Evolutionary conservation across 2,113 vertebrate genomes (phyloP), one percentile per base, ranked within the genome.

Genomic region (Verasper variegatus): DNA sequence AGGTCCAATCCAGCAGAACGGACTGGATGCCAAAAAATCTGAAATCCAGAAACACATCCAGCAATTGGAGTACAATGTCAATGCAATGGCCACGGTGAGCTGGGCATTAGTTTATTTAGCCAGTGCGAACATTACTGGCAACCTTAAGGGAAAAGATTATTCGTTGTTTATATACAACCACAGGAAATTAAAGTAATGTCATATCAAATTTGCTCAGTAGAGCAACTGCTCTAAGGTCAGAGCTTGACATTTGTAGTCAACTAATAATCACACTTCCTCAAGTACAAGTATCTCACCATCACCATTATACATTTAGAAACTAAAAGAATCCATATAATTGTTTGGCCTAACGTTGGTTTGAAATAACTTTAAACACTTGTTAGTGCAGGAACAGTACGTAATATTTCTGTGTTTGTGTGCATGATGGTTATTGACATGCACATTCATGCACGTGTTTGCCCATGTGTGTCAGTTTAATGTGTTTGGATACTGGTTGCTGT

Each of bases 21-120:
- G 90, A 15, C 5, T 93, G 37, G 91, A 94, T 51, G 57, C 72
- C 0, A 6, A 76, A 37, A 56, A 74, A 0, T 1, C 72, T 54
- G 92, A 95, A 51, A 70, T 83, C 31, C 76, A 89, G 81, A 91
- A 37, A 17, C 78, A 80, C 57, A 93, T 94, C 64, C 81, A 93
- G 56, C 74, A 92, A 66, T 73, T 91, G 55, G 91, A 94, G 58
- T 90, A 75, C 78, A 92, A 87, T 0, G 42, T 89, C 60, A 82
- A 86, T 37, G 11, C 45, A 0, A 74, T 85, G 78, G 72, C 88
- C 68, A 84, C 82, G 87, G 94, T 94, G 81, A 91, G 85, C 15
- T 64, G 20, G 20, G 2, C 18, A 52, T 3, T n/a, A 3, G 5
- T 52, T 70, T 51, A 6, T 21, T 9, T 14, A 63, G 10, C 11